Conservation (phyloP, 2,888 invertebrate species). For the Scotopteryx bipunctaria region DNA sequence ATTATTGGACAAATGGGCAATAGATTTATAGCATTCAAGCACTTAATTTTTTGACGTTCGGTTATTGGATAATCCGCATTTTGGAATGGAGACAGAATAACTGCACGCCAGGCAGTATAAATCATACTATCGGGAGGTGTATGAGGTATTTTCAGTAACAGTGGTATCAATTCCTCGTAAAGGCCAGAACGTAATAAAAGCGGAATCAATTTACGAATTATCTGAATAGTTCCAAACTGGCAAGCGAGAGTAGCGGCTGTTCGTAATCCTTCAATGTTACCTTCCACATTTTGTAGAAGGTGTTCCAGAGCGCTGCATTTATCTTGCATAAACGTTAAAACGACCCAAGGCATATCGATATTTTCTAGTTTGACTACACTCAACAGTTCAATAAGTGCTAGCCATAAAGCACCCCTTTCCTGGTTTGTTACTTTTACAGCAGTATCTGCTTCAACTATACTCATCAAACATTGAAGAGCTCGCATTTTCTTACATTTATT, state of each 20-base stretch:
- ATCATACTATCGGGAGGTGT: slow-evolving; percentile 61
- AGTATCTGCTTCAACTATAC: slow-evolving; percentile 73
- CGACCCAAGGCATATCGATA: slow-evolving; percentile 77
- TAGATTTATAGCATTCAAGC: slow-evolving; percentile 71
- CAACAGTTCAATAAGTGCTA: slow-evolving; percentile 68
- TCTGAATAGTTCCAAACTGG: slow-evolving; percentile 60
- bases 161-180: slow-evolving; percentile 69
- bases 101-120: slow-evolving; percentile 70
- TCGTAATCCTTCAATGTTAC: slow-evolving; percentile 64
- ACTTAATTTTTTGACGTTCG: slow-evolving; percentile 70
- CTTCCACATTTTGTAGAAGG: slow-evolving; percentile 60
- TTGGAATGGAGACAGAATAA: slow-evolving; percentile 73
- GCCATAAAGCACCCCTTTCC: slow-evolving; percentile 70
- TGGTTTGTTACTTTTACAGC: slow-evolving; percentile 73
- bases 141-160: slow-evolving; percentile 63
- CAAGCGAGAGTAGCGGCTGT: slow-evolving; percentile 62
- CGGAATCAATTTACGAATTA: slow-evolving; percentile 60
- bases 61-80: slow-evolving; percentile 77
- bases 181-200: slow-evolving; percentile 59
- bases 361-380: slow-evolving; percentile 69
- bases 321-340: slow-evolving; percentile 70
- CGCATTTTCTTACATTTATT: slow-evolving; percentile 76
- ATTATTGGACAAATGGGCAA: slow-evolving; percentile 73
- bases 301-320: slow-evolving; percentile 70
- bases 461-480: slow-evolving; percentile 77